These are phyloP conservation scores for Carlito syrichta DNA, from an alignment of 2,113 vertebrate species.

Conservation along the genomic window DNA sequence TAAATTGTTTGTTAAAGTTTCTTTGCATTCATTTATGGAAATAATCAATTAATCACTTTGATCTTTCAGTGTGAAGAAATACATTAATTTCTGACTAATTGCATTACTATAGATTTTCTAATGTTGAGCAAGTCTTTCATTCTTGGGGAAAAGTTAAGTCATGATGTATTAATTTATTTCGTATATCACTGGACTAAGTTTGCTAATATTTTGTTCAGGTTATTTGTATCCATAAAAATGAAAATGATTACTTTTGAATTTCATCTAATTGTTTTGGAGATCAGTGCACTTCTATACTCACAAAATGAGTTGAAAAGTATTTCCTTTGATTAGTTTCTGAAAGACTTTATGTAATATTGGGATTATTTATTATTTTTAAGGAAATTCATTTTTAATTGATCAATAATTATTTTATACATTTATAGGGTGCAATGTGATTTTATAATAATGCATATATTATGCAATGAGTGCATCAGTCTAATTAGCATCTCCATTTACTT, in stretches of 20 bases:
- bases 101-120: too few relatives aligned
- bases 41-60: neutral
- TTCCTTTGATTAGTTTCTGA: neutral
- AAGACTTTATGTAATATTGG: neutral
- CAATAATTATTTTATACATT: too few relatives aligned
- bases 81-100: too few relatives aligned
- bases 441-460: too few relatives aligned
- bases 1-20: neutral
- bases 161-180: neutral
- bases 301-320: neutral
- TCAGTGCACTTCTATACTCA: neutral
- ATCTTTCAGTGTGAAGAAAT: neutral
- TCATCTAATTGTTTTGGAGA: neutral
- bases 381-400: too few relatives aligned
- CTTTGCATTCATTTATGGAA: neutral
- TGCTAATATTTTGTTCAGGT: neutral
- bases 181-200: neutral
- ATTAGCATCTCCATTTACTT: too few relatives aligned
- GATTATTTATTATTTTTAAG: too few relatives aligned
- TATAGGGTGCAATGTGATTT: too few relatives aligned
- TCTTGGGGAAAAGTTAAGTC: neutral
- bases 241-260: neutral
- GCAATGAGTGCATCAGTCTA: too few relatives aligned
- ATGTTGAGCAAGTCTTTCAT: neutral
- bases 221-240: neutral